Conservation (phyloP, 2,797 vertebrate species). For the Carcharodon carcharias region DNA sequence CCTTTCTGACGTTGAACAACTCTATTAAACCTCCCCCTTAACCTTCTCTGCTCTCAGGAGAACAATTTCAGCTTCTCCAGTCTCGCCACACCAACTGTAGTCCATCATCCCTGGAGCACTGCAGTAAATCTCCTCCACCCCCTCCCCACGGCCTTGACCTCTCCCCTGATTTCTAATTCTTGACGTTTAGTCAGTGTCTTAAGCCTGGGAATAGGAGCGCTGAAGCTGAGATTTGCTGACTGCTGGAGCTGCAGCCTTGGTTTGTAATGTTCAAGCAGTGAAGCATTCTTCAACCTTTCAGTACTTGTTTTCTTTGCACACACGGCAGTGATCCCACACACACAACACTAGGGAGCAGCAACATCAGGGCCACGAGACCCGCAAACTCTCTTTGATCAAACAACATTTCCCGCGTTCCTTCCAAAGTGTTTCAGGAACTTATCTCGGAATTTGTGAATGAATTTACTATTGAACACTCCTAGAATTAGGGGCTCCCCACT, state of each 20-base stretch:
- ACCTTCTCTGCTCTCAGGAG: no score
- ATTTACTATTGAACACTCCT: background rate
- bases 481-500: background rate
- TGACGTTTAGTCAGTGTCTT: background rate
- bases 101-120: background rate
- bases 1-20: no score
- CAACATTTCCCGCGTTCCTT: background rate
- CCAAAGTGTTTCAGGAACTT: background rate
- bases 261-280: background rate
- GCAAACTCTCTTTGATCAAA: background rate
- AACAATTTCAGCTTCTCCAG: no score
- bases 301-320: background rate
- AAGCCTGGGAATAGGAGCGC: background rate
- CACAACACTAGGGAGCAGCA: background rate
- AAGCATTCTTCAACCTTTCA: background rate
- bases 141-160: background rate
- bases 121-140: background rate
- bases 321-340: no score
- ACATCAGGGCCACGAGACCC: background rate
- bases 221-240: background rate
- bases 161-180: background rate
- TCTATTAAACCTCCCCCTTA: no score
- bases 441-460: constrained; percentile 26
- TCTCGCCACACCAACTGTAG: no score
- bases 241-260: background rate